These are phyloP conservation scores for Eudasyphora cyanicolor DNA, from an alignment of 2,888 invertebrate species.

Conservation along the genomic window DNA sequence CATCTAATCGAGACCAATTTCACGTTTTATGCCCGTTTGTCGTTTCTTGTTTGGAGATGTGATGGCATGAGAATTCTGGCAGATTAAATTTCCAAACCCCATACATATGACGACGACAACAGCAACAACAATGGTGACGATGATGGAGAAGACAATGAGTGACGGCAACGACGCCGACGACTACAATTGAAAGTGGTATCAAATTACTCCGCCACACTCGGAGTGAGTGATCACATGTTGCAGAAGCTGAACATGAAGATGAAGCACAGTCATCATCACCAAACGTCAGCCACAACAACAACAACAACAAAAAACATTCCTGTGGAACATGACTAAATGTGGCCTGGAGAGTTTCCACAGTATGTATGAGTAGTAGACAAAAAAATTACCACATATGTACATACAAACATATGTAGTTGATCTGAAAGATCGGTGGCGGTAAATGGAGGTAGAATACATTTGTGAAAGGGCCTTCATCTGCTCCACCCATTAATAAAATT, in stretches of 20 bases:
- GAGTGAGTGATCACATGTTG: slow-evolving; percentile 22
- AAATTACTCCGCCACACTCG: slow-evolving; percentile 57
- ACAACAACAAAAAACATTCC: slow-evolving; percentile 37
- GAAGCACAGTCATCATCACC: background rate
- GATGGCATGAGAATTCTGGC: slow-evolving; percentile 17
- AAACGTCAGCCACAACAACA: background rate
- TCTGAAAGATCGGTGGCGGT: background rate
- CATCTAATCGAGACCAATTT: slow-evolving; percentile 32
- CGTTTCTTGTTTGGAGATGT: background rate
- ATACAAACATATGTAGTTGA: background rate
- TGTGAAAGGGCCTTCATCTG: too few relatives aligned
- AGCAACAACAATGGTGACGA: too few relatives aligned
- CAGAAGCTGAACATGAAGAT: too few relatives aligned
- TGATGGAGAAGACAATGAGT: background rate
- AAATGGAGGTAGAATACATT: too few relatives aligned
- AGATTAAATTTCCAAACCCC: slow-evolving; percentile 37
- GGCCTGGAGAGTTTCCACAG: slow-evolving; percentile 26
- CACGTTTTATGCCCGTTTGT: slow-evolving; percentile 10
- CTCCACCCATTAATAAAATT: too few relatives aligned
- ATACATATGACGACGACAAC: too few relatives aligned
- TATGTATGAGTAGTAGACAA: background rate
- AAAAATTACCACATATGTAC: background rate
- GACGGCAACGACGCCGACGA: background rate
- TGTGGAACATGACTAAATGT: slow-evolving; percentile 56
- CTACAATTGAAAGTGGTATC: slow-evolving; percentile 68